Evolutionary conservation across 1,140 invertebrate species (phyloP).

Genomic region (Ptiloglossa arizonensis): DNA sequence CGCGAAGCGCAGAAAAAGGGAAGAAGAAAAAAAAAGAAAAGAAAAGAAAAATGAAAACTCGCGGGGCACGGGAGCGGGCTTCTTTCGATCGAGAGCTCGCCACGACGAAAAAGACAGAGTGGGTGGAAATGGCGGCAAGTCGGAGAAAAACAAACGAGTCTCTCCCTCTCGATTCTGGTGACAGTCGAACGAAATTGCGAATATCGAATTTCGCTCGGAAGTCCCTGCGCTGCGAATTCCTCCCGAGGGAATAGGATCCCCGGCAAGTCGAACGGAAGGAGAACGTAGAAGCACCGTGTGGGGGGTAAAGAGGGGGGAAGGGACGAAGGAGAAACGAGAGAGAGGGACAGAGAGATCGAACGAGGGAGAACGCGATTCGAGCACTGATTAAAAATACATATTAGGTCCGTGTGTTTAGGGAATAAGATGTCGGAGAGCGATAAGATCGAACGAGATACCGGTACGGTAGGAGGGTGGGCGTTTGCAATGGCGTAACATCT

Average conservation of each 20-base stretch:
- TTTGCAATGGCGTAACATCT: slow-evolving; percentile 14
- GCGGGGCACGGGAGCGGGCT: slow-evolving; percentile 4
- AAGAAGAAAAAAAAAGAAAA: not conserved
- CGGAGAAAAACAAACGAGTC: slow-evolving; percentile 50
- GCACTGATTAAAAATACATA: slow-evolving; percentile 74
- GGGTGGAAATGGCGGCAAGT: not conserved
- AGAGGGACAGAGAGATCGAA: not conserved
- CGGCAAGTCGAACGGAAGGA: slow-evolving; percentile 49
- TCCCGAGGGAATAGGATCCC: slow-evolving; percentile 52
- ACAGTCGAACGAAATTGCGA: slow-evolving; percentile 66
- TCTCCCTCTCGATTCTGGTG: slow-evolving; percentile 52
- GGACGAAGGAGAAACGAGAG: too few species aligned
- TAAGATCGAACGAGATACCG: slow-evolving; percentile 48
- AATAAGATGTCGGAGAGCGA: slow-evolving; percentile 55
- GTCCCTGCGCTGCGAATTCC: slow-evolving; percentile 52
- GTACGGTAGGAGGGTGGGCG: not conserved
- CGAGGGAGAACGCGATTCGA: slow-evolving; percentile 51
- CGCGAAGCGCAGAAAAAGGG: not conserved
- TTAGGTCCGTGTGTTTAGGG: slow-evolving; percentile 62
- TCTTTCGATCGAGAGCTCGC: slow-evolving; percentile 14
- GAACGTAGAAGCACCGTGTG: not conserved
- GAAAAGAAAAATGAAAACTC: not conserved
- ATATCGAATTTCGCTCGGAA: slow-evolving; percentile 64
- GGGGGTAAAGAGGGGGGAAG: too few species aligned
- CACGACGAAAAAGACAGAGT: not conserved